phyloP scores from a whole-genome alignment of 2,113 vertebrate species.

The Capricornis sumatraensis region DNA sequence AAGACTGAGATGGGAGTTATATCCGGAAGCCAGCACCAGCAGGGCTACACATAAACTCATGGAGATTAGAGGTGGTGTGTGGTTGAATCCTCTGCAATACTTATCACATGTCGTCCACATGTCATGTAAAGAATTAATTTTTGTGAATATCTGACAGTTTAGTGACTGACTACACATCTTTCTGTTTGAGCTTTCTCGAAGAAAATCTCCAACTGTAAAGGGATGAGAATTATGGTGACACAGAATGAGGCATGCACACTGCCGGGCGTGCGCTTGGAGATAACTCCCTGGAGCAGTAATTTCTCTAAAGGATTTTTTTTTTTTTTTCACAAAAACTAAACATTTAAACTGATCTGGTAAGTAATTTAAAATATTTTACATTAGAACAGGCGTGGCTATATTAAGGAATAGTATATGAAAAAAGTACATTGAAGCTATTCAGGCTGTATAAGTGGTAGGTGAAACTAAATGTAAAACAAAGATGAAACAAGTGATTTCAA shows the following conservation, averaged over 20 bases:
- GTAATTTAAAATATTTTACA: constrained; percentile 9
- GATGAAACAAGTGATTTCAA: background rate
- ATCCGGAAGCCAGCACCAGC: no score
- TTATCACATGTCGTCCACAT: background rate
- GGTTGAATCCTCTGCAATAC: background rate
- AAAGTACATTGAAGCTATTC: background rate
- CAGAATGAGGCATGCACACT: background rate
- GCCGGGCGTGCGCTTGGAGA: background rate
- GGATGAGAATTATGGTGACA: background rate
- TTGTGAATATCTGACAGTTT: background rate
- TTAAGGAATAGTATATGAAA: background rate
- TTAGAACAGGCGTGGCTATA: background rate
- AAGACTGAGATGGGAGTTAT: background rate
- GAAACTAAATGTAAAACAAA: background rate
- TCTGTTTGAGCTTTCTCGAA: background rate
- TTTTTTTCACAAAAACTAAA: background rate
- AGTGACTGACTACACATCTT: background rate
- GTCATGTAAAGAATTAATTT: background rate
- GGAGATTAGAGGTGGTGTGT: background rate
- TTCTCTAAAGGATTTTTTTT: background rate
- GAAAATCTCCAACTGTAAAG: background rate
- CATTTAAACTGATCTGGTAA: background rate
- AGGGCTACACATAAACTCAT: background rate
- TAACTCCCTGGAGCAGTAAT: background rate
- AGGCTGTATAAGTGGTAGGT: background rate